Conservation (phyloP, 2,113 vertebrate genomes). For the Polyodon spathula region DNA sequence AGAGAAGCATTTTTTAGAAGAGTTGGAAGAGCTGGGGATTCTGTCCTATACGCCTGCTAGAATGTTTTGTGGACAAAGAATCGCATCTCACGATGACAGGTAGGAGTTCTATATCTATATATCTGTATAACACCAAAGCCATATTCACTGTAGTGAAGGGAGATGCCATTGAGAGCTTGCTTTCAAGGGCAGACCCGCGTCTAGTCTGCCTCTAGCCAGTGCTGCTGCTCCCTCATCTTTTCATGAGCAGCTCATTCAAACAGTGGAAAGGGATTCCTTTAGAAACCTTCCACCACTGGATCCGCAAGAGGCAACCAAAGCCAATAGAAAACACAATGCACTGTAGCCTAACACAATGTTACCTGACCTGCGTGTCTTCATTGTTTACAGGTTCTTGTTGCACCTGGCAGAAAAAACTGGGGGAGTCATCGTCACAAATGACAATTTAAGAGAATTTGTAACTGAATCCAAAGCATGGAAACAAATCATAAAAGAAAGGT, state of each 20-base stretch:
- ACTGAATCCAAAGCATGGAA: conserved; percentile 77
- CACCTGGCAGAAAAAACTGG: conserved; percentile 90
- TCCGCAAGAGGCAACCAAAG: no score
- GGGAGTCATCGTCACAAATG: conserved; percentile 91
- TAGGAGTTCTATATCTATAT: conserved; percentile 30
- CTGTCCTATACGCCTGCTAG: conserved; percentile 92
- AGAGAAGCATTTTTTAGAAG: conserved; percentile 91
- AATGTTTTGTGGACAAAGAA: conserved; percentile 87
- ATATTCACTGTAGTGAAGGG: no score
- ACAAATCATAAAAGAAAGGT: conserved; percentile 90
- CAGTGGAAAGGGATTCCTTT: no score
- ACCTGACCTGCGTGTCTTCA: neutral
- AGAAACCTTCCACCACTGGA: no score
- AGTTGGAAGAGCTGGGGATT: conserved; percentile 87
- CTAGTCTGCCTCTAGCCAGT: no score
- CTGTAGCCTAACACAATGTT: neutral
- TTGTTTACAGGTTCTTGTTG: conserved; percentile 73
- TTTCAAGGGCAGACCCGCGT: neutral
- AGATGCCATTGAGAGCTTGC: no score
- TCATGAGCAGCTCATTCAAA: no score
- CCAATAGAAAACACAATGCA: no score
- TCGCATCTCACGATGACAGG: conserved; percentile 92
- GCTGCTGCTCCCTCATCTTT: no score
- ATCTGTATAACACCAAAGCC: neutral
- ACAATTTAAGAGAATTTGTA: conserved; percentile 95